These are phyloP conservation scores for Magallana angulata DNA, from an alignment of 1,140 invertebrate genomes.

Conservation along the genomic window DNA sequence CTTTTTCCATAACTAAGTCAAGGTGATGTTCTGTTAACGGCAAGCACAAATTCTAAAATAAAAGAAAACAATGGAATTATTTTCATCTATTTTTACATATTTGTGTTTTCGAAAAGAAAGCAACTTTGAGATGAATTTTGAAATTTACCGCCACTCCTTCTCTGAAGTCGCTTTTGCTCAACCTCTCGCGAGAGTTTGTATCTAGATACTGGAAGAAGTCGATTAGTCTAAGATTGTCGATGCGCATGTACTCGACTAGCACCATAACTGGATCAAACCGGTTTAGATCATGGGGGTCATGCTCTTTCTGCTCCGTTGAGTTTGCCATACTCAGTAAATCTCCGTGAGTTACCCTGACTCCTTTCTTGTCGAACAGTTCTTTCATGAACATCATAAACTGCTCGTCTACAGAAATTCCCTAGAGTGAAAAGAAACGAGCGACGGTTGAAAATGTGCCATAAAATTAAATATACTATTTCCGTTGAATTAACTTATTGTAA, in stretches of 20 bases:
- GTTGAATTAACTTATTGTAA: too few relatives aligned
- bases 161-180: slow-evolving; percentile 64
- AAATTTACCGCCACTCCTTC: slow-evolving; percentile 68
- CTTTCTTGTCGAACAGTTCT: slow-evolving; percentile 56
- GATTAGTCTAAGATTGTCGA: slow-evolving; percentile 74
- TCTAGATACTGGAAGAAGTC: slow-evolving; percentile 73
- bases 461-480: too few relatives aligned
- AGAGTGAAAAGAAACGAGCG: neutral
- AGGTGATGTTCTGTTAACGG: slow-evolving; percentile 72
- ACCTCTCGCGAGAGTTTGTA: slow-evolving; percentile 60
- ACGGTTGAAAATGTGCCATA: neutral
- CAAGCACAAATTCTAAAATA: slow-evolving; percentile 54
- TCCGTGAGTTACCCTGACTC: slow-evolving; percentile 65
- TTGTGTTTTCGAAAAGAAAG: neutral
- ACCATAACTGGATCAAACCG: slow-evolving; percentile 71
- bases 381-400: slow-evolving; percentile 63
- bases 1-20: slow-evolving; percentile 67
- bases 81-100: neutral
- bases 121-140: too few relatives aligned
- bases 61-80: neutral
- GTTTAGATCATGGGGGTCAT: slow-evolving; percentile 68
- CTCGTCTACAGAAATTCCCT: slow-evolving; percentile 71
- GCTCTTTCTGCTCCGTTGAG: slow-evolving; percentile 59
- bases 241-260: slow-evolving; percentile 73
- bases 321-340: slow-evolving; percentile 63